Conservation (phyloP, 1,140 invertebrate genomes). For the Harpegnathos saltator region DNA sequence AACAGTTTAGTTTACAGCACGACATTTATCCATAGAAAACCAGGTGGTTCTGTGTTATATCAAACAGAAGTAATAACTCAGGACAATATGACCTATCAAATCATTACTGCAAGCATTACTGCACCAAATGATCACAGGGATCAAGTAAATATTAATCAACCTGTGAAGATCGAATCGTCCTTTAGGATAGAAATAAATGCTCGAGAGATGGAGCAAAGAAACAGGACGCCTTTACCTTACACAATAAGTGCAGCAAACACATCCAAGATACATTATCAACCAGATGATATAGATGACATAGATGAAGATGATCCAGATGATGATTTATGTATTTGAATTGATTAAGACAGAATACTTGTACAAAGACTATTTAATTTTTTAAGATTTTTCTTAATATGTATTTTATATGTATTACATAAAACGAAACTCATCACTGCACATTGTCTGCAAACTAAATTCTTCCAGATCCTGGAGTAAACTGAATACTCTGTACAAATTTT, state of each 20-base stretch:
- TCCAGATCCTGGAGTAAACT: background rate
- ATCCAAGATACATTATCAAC: conserved; percentile 86
- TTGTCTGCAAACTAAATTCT: background rate
- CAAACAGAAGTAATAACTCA: conserved; percentile 78
- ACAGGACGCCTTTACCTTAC: conserved; percentile 80
- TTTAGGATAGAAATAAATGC: conserved; percentile 83
- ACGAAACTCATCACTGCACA: conserved; percentile 7
- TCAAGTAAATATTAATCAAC: conserved; percentile 31
- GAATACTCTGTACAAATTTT: background rate
- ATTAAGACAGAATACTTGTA: background rate
- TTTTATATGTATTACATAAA: conserved; percentile 47
- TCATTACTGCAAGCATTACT: conserved; percentile 63
- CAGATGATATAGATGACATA: conserved; percentile 86
- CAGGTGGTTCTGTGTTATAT: conserved; percentile 73
- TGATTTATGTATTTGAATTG: conserved; percentile 82
- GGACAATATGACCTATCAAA: conserved; percentile 71
- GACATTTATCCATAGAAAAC: conserved; percentile 73
- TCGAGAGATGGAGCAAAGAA: conserved; percentile 80
- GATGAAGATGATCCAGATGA: conserved; percentile 88
- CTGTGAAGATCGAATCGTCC: conserved; percentile 72
- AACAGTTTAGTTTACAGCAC: conserved; percentile 76
- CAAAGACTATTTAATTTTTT: no score
- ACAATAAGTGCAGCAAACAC: conserved; percentile 69
- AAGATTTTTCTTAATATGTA: background rate
- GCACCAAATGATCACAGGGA: background rate